These are phyloP conservation scores for Drosophila flavopinicola DNA, from an alignment of 2,888 invertebrate species.

Conservation along the genomic window DNA sequence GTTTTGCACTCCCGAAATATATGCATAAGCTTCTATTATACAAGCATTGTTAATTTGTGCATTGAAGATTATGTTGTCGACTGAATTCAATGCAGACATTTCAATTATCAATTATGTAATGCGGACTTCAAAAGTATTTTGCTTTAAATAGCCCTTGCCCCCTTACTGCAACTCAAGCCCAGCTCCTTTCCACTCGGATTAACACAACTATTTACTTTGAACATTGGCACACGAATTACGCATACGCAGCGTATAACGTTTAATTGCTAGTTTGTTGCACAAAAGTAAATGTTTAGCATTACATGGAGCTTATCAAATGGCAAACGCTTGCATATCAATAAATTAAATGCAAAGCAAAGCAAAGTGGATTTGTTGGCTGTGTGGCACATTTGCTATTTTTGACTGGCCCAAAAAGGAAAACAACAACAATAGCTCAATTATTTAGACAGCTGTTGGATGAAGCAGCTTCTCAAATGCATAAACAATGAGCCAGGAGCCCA, in stretches of 20 bases:
- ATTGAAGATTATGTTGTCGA: slow-evolving; percentile 10
- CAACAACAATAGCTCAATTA: slow-evolving; percentile 51
- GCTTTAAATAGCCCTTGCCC: slow-evolving; percentile 6
- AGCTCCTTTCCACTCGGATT: too few relatives aligned
- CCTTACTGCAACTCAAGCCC: too few relatives aligned
- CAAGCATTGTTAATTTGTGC: too few relatives aligned
- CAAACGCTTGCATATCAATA: slow-evolving; percentile 47
- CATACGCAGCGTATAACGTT: slow-evolving; percentile 43
- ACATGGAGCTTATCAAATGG: slow-evolving; percentile 31
- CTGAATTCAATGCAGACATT: slow-evolving; percentile 19
- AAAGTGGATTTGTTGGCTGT: slow-evolving; percentile 9
- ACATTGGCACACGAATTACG: slow-evolving; percentile 15
- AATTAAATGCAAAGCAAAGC: slow-evolving; percentile 38
- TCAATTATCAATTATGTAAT: slow-evolving; percentile 29
- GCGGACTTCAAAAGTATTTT: slow-evolving; percentile 19
- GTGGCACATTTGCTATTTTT: not conserved
- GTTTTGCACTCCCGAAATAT: too few relatives aligned
- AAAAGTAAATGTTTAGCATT: not conserved
- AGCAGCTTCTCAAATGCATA: slow-evolving; percentile 54
- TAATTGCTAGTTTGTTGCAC: slow-evolving; percentile 26
- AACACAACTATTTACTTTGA: slow-evolving; percentile 22
- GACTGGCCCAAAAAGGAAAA: slow-evolving; percentile 15
- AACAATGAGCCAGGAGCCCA: slow-evolving; percentile 54
- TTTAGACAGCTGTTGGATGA: slow-evolving; percentile 47
- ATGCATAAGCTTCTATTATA: too few relatives aligned